Conservation (phyloP, 1,140 invertebrate genomes). For the Vanessa tameamea region DNA sequence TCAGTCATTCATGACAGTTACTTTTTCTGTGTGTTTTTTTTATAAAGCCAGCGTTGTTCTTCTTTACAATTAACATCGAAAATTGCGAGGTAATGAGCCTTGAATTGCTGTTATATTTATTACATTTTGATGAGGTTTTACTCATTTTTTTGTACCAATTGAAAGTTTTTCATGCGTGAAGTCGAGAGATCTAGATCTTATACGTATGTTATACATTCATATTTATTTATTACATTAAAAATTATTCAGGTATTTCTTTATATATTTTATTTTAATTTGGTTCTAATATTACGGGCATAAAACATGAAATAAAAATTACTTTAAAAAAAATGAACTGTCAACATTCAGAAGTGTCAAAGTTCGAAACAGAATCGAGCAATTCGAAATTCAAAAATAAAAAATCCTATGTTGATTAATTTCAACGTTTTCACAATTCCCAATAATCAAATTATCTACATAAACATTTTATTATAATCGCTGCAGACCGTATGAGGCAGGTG, state of each 20-base stretch:
- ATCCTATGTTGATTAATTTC: neutral
- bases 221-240: neutral
- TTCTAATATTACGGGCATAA: too few relatives aligned
- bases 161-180: conserved; percentile 19
- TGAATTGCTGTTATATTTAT: conserved; percentile 37
- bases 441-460: conserved; percentile 68
- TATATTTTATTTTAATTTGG: too few relatives aligned
- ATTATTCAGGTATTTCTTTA: neutral
- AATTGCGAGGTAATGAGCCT: conserved; percentile 47
- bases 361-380: too few relatives aligned
- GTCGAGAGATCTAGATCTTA: conserved; percentile 8
- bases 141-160: conserved; percentile 21
- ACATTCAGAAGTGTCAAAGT: too few relatives aligned
- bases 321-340: too few relatives aligned
- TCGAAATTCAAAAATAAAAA: too few relatives aligned
- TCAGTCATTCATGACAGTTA: conserved; percentile 20
- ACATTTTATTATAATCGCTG: conserved; percentile 61
- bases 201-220: neutral
- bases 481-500: conserved; percentile 52
- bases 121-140: conserved; percentile 31
- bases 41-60: conserved; percentile 23
- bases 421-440: conserved; percentile 43
- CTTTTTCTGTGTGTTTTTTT: conserved; percentile 24
- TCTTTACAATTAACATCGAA: conserved; percentile 46
- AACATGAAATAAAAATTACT: too few relatives aligned